Conservation (phyloP, 1,140 invertebrate genomes). For the Calosoma granatense region DNA sequence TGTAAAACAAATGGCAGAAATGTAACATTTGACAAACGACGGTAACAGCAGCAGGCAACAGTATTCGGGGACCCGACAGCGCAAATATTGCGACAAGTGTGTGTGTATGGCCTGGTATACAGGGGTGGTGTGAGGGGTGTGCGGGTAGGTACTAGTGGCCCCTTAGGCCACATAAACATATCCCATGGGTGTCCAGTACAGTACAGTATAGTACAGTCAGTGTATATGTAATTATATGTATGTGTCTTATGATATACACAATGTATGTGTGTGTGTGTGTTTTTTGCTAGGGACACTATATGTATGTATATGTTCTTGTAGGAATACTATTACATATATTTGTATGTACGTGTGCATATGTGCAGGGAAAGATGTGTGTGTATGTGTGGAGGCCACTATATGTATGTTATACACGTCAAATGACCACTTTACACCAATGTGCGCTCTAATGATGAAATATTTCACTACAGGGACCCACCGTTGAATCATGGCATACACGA, state of each 20-base stretch:
- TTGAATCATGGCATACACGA: constrained; percentile 26
- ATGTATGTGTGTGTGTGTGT: no score
- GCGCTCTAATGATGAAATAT: constrained; percentile 37
- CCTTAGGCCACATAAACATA: constrained; percentile 20
- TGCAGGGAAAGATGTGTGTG: no score
- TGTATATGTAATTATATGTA: no score
- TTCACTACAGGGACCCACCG: constrained; percentile 23
- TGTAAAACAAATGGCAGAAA: constrained; percentile 21
- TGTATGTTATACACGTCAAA: constrained; percentile 33
- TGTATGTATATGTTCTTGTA: no score
- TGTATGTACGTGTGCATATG: not conserved
- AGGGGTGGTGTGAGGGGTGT: no score
- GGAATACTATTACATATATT: no score
- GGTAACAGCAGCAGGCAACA: no score
- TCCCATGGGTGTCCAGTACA: constrained; percentile 20
- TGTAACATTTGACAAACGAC: constrained; percentile 21
- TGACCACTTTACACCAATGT: constrained; percentile 38
- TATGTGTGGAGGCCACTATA: not conserved
- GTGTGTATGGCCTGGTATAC: not conserved
- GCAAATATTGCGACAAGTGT: constrained; percentile 11
- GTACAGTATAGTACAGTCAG: no score
- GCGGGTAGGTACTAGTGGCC: no score
- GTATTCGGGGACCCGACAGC: no score
- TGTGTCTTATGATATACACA: no score
- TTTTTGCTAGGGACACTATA: no score